Evolutionary conservation across 2,113 vertebrate species (phyloP).

Genomic region (Pristiophorus japonicus): DNA sequence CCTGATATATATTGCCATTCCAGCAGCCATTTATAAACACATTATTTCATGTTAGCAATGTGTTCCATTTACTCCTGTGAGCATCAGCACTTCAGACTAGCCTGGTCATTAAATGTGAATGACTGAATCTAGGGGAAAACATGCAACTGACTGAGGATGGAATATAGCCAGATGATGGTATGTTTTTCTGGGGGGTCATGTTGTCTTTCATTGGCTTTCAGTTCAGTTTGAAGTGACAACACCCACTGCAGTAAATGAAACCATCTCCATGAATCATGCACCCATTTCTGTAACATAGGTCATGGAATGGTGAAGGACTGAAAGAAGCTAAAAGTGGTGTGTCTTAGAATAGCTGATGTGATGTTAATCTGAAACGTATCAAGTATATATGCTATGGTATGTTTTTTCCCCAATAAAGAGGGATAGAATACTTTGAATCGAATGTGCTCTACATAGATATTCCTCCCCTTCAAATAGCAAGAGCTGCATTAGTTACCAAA

Average conservation of each 20-base stretch:
- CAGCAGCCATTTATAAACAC: neutral
- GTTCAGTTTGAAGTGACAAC: neutral
- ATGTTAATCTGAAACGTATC: neutral
- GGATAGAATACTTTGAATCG: neutral
- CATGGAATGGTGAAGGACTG: neutral
- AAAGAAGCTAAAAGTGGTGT: neutral
- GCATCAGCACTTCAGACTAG: neutral
- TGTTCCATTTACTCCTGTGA: neutral
- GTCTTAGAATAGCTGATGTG: neutral
- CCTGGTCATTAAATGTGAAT: neutral
- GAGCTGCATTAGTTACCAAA: neutral
- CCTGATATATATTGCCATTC: neutral
- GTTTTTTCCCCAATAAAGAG: neutral
- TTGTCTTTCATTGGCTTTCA: neutral
- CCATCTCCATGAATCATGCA: neutral
- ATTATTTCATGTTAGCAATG: neutral
- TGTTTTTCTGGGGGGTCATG: neutral
- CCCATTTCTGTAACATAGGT: neutral
- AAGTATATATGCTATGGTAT: neutral
- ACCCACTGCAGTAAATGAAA: neutral
- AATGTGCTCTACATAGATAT: neutral
- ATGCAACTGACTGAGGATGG: neutral
- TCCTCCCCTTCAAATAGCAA: neutral
- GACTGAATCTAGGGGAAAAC: neutral
- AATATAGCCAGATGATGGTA: neutral